phyloP scores from a whole-genome alignment of 2,113 vertebrate genomes.

The Sapayoa aenigma region DNA sequence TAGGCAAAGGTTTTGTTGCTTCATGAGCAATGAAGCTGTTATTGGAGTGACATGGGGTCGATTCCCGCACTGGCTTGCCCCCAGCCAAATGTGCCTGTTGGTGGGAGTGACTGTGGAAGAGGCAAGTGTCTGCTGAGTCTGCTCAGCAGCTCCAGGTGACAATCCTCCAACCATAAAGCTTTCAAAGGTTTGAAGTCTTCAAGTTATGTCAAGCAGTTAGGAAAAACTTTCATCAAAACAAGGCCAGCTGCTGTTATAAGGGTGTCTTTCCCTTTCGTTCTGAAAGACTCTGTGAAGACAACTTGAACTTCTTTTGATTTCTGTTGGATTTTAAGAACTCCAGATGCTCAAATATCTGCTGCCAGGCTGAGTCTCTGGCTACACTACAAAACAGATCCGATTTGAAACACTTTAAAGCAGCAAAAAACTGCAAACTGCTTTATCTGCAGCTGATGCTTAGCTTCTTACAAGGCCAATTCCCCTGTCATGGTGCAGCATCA shows the following conservation, averaged over 20 bases:
- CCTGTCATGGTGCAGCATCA: neutral
- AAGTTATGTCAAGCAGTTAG: neutral
- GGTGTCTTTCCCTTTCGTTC: neutral
- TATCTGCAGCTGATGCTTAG: neutral
- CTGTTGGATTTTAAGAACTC: neutral
- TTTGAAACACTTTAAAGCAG: neutral
- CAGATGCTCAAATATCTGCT: neutral
- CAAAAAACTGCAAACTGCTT: neutral
- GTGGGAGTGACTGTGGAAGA: no score
- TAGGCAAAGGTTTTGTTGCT: neutral
- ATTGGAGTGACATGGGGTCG: neutral
- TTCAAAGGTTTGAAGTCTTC: neutral
- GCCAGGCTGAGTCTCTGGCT: neutral
- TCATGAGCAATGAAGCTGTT: neutral
- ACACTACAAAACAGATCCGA: neutral
- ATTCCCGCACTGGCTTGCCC: neutral
- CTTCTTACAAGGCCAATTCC: neutral
- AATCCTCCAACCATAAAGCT: neutral
- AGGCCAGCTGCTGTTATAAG: neutral
- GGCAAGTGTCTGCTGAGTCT: neutral
- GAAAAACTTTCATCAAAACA: neutral
- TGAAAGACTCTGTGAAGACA: neutral
- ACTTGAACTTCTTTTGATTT: neutral
- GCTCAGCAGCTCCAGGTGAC: neutral
- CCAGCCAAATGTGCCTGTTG: rapidly evolving